These are phyloP conservation scores for Platyscapa corneri DNA, from an alignment of 1,140 invertebrate species.

Conservation along the genomic window DNA sequence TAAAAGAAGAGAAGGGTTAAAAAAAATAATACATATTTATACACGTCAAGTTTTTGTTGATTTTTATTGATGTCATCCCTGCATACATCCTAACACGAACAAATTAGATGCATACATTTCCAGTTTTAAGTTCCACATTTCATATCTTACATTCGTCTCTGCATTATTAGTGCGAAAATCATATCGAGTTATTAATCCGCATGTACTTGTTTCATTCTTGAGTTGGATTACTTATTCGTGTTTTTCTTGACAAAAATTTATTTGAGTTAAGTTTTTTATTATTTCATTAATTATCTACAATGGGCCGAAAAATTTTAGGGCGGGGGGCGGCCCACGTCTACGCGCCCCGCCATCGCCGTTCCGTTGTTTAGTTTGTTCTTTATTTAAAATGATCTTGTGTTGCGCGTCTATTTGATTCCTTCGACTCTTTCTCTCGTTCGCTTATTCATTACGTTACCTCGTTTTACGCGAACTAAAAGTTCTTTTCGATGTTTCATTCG, in stretches of 20 bases:
- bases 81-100: slow-evolving; percentile 74
- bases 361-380: slow-evolving; percentile 48
- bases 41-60: slow-evolving; percentile 63
- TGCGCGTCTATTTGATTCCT: slow-evolving; percentile 67
- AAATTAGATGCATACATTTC: slow-evolving; percentile 70
- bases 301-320: slow-evolving; percentile 71
- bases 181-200: slow-evolving; percentile 10
- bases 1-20: too few relatives aligned
- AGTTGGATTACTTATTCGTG: neutral
- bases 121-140: slow-evolving; percentile 61
- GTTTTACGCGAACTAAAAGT: slow-evolving; percentile 24
- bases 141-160: slow-evolving; percentile 62
- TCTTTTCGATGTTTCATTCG: slow-evolving; percentile 10
- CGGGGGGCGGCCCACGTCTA: slow-evolving; percentile 74
- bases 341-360: slow-evolving; percentile 73
- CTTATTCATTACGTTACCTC: slow-evolving; percentile 14
- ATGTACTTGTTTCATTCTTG: slow-evolving; percentile 30
- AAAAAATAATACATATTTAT: slow-evolving; percentile 41
- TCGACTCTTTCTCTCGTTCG: slow-evolving; percentile 48
- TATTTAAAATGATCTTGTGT: slow-evolving; percentile 62
- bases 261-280: slow-evolving; percentile 33
- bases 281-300: slow-evolving; percentile 73
- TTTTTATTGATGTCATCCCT: slow-evolving; percentile 69
- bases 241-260: slow-evolving; percentile 41
- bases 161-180: slow-evolving; percentile 66